Evolutionary conservation across 1,140 invertebrate genomes (phyloP).

Genomic region (Charaxes varanes): DNA sequence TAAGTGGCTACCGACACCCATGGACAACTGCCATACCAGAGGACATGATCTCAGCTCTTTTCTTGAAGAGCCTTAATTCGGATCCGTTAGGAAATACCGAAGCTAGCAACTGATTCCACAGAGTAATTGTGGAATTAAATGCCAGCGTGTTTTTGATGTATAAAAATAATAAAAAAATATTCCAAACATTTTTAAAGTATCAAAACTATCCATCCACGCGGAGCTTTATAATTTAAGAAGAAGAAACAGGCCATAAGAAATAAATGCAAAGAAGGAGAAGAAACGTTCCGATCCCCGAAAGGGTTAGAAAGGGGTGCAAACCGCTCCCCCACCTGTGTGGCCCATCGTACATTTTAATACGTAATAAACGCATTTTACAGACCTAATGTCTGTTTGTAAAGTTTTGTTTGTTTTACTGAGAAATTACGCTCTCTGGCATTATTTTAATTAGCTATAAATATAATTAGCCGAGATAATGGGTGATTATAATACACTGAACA

Average conservation of each 20-base stretch:
- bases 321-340: constrained; percentile 53
- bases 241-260: constrained; percentile 74
- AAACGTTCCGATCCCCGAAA: constrained; percentile 63
- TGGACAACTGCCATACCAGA: no score
- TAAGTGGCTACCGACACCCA: no score
- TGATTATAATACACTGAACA: no score
- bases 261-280: constrained; percentile 73
- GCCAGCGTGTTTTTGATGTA: no score
- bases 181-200: constrained; percentile 52
- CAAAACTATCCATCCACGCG: constrained; percentile 35
- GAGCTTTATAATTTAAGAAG: constrained; percentile 73
- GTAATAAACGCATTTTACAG: constrained; percentile 8
- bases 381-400: constrained; percentile 13
- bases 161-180: no score
- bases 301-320: constrained; percentile 59
- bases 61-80: no score
- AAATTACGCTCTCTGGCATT: no score
- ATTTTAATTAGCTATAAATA: background rate
- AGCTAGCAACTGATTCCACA: no score
- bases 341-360: constrained; percentile 11
- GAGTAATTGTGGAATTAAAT: no score
- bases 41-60: no score
- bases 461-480: no score
- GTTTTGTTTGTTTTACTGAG: constrained; percentile 1
- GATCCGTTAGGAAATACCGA: no score